Evolutionary conservation across 1,140 invertebrate genomes (phyloP), one percentile per base, ranked within the genome.

Genomic region (Dysdera silvatica): DNA sequence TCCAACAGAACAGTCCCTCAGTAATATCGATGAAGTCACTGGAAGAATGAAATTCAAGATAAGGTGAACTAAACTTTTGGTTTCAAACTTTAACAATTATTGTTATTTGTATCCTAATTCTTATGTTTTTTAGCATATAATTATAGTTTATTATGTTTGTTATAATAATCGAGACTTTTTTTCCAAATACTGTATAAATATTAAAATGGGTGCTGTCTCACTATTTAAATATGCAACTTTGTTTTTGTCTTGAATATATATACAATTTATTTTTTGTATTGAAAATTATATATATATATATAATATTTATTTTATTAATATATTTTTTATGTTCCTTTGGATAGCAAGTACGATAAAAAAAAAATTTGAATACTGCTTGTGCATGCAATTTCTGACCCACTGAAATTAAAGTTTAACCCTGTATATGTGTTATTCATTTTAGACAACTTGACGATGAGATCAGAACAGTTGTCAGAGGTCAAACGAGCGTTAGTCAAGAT

Each of bases 1-100:
- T 77, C 96, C 96, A 6, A 98, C 94, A 7, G 96, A 99, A 78
- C 96, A 99, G 74, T 96, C 92, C 0, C 78, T 98, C 10, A 87
- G 89, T 0, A 93, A 91, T 68, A 93, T 98, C 53, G 93, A 96
- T 76, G 91, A 95, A 72, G 89, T 94, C 2, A 87, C 96, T n/a
- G 84, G 83, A 28, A 85, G 88, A 68, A 90, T 96, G 80, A 85
- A 89, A 78, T 82, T 82, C 48, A 89, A 93, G 73, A 72, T 73
- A n/a, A 49, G 68, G 69, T 72, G n/a, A n/a, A n/a, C n/a, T n/a
- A n/a, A n/a, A 24, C 20, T n/a, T n/a, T n/a, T n/a, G n/a, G n/a
- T n/a, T n/a, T n/a, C n/a, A n/a, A n/a, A n/a, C n/a, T n/a, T n/a
- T n/a, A n/a, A n/a, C n/a, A n/a, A n/a, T n/a, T n/a, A n/a, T n/a